These are phyloP conservation scores for Brachystomella parvula DNA, from an alignment of 1,140 invertebrate genomes.

Conservation along the genomic window DNA sequence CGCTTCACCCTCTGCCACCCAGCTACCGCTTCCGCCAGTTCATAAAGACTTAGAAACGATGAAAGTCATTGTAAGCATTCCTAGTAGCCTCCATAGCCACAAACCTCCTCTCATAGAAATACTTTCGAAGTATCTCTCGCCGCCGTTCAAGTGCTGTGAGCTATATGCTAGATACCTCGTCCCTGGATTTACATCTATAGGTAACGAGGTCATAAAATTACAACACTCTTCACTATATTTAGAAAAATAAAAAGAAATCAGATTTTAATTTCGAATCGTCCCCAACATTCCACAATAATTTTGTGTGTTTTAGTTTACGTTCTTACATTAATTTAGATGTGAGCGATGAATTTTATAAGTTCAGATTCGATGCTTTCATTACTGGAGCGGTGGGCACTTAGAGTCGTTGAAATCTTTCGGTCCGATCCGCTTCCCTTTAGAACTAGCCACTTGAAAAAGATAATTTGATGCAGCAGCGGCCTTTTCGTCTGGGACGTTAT, in stretches of 20 bases:
- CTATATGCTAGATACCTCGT: conserved; percentile 81
- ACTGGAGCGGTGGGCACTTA: conserved; percentile 11
- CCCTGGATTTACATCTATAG: conserved; percentile 72
- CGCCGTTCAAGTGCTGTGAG: conserved; percentile 62
- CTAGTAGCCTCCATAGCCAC: conserved; percentile 82
- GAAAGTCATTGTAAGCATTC: conserved; percentile 69
- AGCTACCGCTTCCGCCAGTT: neutral
- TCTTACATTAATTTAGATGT: neutral
- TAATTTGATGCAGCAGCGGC: neutral
- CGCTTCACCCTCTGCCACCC: conserved; percentile 21
- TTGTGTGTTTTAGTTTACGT: neutral
- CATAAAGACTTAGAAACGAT: neutral
- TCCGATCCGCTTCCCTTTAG: neutral
- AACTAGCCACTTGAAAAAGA: neutral
- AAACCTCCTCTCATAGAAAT: conserved; percentile 62
- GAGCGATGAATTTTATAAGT: neutral
- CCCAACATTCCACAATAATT: neutral
- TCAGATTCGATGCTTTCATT: neutral
- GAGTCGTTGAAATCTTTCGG: conserved; percentile 4
- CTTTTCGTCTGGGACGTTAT: neutral
- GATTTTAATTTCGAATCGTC: neutral
- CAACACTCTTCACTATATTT: conserved; percentile 43
- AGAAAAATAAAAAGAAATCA: neutral
- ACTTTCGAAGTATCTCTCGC: conserved; percentile 47
- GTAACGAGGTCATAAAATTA: conserved; percentile 73